Evolutionary conservation across 2,113 vertebrate species (phyloP), one percentile per base, ranked within the genome.

Genomic region (Nothocercus julius): DNA sequence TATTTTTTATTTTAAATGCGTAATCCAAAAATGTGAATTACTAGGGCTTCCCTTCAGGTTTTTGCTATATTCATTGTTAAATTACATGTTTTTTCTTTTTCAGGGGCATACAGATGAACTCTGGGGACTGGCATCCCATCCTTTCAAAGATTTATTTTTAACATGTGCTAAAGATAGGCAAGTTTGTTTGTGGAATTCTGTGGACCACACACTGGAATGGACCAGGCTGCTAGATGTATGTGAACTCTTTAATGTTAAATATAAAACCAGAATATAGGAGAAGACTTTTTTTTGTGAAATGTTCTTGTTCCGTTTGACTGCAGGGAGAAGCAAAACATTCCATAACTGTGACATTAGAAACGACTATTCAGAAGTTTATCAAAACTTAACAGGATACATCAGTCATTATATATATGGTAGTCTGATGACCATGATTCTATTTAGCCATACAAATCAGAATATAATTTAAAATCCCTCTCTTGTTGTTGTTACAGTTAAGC

Each of bases 51-150:
- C 38, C 19, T 47, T 38, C 69, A 17, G 1, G 4, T 67, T 17
- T 66, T 72, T 30, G 27, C 85, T 76, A 61, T 72, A 40, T 88
- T 58, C 0, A 1, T 51, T 67, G 9, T 76, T 84, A 73, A 94
- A 53, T 92, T 9, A 3, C 15, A 4, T 34, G 12, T 78, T 3
- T 20, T 95, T 96, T 96, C n/a, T 51, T 92, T 95, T 95, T 32
- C 94, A 99, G 99, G 99, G 99, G 86, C 99, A 99, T 97, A 99
- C 99, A 40, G 99, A 99, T 79, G 99, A 99, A 93, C 98, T 99
- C 69, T 99, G 99, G 99, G 99, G 99, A 92, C 94, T 99, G 94
- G 99, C 99, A 36, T 98, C 99, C 54, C 99, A 99, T 96, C 99
- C 99, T 11, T 99, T 98, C 97, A 99, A 98, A 96, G 98, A 98